A percentile compares a stretch with the other conserved stretches of the same genome.
Conservation (phyloP, 2,888 invertebrate species). For the Heliconius ethilla region DNA sequence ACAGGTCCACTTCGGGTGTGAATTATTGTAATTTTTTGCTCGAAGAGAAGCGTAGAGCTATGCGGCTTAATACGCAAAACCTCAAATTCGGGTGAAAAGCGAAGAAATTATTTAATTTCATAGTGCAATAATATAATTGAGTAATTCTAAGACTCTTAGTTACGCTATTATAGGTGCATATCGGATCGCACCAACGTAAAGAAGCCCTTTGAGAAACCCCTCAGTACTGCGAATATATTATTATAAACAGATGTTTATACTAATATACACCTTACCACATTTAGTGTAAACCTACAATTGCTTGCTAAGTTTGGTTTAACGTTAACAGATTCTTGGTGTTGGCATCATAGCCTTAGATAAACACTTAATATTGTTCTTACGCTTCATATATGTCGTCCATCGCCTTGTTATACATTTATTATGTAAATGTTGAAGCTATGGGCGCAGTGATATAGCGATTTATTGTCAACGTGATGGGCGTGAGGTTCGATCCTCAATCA, state of each 20-base stretch:
- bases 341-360: not conserved
- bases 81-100: not conserved
- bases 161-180: slow-evolving; percentile 32
- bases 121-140: slow-evolving; percentile 8
- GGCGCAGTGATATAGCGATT: too few relatives aligned
- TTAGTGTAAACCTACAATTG: not conserved
- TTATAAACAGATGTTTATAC: not conserved
- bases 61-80: not conserved
- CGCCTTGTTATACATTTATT: not conserved
- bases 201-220: slow-evolving; percentile 41
- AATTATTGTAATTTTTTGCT: too few relatives aligned
- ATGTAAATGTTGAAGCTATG: not conserved
- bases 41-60: not conserved
- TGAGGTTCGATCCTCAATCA: too few relatives aligned
- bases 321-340: slow-evolving; percentile 9
- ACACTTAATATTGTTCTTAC: slow-evolving; percentile 1
- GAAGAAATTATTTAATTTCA: not conserved
- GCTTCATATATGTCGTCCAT: not conserved
- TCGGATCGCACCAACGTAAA: slow-evolving; percentile 32
- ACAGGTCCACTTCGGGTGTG: too few relatives aligned
- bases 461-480: too few relatives aligned
- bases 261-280: slow-evolving; percentile 7
- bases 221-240: slow-evolving; percentile 17
- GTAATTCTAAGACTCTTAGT: not conserved
- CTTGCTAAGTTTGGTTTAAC: not conserved